phyloP scores from a whole-genome alignment of 1,140 invertebrate genomes.

The Steinernema khuongi region DNA sequence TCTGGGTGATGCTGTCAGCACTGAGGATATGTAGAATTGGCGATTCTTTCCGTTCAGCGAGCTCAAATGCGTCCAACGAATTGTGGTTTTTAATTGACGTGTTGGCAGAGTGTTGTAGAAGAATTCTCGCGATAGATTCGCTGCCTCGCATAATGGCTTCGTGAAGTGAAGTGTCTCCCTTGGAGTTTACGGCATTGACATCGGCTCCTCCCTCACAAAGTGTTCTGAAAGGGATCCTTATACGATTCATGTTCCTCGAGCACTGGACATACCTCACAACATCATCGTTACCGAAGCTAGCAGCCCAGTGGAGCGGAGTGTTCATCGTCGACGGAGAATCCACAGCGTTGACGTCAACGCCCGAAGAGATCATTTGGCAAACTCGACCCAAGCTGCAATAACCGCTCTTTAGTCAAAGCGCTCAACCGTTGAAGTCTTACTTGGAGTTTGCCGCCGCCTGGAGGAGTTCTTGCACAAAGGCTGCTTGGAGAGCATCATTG shows the following conservation, averaged over 20 bases:
- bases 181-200: slow-evolving; percentile 26
- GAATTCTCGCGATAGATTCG: slow-evolving; percentile 25
- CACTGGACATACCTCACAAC: slow-evolving; percentile 30
- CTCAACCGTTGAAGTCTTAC: slow-evolving; percentile 21
- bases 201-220: slow-evolving; percentile 28
- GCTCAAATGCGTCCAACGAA: slow-evolving; percentile 18
- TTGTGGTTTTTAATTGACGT: slow-evolving; percentile 25
- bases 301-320: slow-evolving; percentile 36
- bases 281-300: slow-evolving; percentile 30
- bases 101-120: slow-evolving; percentile 29
- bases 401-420: slow-evolving; percentile 22
- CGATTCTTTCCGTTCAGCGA: slow-evolving; percentile 27
- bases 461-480: slow-evolving; percentile 24
- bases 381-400: slow-evolving; percentile 31
- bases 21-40: slow-evolving; percentile 26
- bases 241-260: no score
- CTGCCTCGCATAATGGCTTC: slow-evolving; percentile 31
- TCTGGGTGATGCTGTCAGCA: slow-evolving; percentile 24
- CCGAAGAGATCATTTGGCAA: slow-evolving; percentile 35
- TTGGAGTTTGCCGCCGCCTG: slow-evolving; percentile 31
- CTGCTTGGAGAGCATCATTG: slow-evolving; percentile 23
- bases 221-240: slow-evolving; percentile 14
- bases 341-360: slow-evolving; percentile 31
- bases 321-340: slow-evolving; percentile 35
- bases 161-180: slow-evolving; percentile 37